A percentile compares a stretch with the other conserved stretches of the same genome.
Evolutionary conservation across 2,113 vertebrate species (phyloP).

Genomic region (Cinclus cinclus): DNA sequence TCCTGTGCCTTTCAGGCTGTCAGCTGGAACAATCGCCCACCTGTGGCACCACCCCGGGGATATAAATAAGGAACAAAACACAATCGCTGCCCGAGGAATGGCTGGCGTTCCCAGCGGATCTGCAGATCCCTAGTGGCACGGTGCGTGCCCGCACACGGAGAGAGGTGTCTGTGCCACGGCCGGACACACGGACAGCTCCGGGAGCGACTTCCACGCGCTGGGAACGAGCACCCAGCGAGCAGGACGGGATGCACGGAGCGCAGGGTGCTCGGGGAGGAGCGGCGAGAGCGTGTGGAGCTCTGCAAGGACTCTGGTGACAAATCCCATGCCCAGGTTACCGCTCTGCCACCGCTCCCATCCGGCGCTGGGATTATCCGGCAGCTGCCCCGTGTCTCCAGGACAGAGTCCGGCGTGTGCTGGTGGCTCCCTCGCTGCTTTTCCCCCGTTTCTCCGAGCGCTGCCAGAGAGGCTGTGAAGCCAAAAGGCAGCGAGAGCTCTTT

Average conservation of each 20-base stretch:
- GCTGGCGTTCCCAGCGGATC: neutral
- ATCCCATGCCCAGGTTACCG: accelerated
- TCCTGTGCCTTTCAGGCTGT: constrained; percentile 15
- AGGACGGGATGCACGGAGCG: accelerated
- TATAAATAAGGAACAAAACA: constrained; percentile 33
- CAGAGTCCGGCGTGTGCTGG: neutral
- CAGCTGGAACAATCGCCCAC: constrained; percentile 63
- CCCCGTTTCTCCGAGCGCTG: accelerated
- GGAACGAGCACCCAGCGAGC: neutral
- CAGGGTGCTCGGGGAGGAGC: accelerated
- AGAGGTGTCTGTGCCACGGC: accelerated
- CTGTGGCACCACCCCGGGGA: constrained; percentile 48
- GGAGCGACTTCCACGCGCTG: neutral
- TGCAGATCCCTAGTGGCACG: accelerated
- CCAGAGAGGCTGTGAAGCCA: neutral
- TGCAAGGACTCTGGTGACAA: neutral
- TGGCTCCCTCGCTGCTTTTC: neutral
- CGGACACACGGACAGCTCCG: neutral
- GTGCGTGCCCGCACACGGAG: neutral
- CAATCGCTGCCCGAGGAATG: neutral
- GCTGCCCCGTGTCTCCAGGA: neutral
- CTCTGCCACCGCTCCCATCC: accelerated
- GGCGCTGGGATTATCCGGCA: accelerated
- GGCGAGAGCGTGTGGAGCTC: accelerated
- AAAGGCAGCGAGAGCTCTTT: neutral